These are phyloP conservation scores for Paratrypauchen microcephalus DNA, from an alignment of 2,797 vertebrate species.

Conservation along the genomic window DNA sequence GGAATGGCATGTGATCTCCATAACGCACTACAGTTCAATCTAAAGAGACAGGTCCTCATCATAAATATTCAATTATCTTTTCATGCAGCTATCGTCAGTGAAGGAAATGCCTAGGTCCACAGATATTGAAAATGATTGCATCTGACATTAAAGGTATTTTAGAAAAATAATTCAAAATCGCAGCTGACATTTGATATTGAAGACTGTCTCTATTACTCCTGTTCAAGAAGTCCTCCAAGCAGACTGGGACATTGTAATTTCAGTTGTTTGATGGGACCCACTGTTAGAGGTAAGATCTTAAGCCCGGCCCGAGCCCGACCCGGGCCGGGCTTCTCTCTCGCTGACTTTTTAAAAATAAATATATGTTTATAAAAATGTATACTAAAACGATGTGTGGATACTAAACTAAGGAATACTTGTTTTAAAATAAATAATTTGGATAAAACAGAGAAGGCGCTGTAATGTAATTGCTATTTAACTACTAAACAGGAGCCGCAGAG, in stretches of 20 bases:
- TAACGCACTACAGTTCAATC: constrained; percentile 20
- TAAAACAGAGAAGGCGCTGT: too few species aligned
- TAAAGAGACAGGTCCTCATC: constrained; percentile 15
- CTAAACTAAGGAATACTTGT: too few species aligned
- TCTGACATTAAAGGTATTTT: constrained; percentile 11
- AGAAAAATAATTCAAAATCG: neutral
- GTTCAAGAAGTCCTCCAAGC: constrained; percentile 11
- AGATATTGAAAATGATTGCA: constrained; percentile 12
- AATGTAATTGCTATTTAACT: too few species aligned
- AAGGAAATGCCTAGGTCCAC: constrained; percentile 15
- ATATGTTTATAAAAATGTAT: too few species aligned
- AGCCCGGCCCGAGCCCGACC: too few species aligned
- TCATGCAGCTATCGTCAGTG: constrained; percentile 11
- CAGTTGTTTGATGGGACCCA: constrained; percentile 18
- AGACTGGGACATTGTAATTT: constrained; percentile 19
- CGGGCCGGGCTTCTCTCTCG: too few species aligned
- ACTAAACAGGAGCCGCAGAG: too few species aligned
- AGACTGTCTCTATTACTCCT: neutral
- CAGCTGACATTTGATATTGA: neutral
- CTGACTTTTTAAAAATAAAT: too few species aligned
- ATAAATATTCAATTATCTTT: constrained; percentile 3
- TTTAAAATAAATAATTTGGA: too few species aligned
- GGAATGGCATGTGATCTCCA: constrained; percentile 27
- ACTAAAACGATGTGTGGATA: too few species aligned
- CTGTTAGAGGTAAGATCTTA: too few species aligned